Percentiles rank a stretch among this genome's conserved stretches.
Conservation (phyloP, 37 sponge, comb jelly and placozoan species). For the Amphimedon queenslandica region DNA sequence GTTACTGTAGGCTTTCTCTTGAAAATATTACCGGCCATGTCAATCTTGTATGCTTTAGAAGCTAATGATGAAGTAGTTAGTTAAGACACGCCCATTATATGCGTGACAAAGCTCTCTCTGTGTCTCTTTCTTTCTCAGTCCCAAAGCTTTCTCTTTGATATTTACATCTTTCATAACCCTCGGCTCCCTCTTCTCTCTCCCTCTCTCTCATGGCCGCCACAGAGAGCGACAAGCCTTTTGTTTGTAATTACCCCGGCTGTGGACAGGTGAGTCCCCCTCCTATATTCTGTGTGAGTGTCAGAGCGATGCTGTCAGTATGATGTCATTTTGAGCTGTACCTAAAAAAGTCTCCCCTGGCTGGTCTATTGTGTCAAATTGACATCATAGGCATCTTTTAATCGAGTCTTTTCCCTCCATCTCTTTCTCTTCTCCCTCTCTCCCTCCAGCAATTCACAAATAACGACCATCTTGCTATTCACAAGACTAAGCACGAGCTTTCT, state of each 20-base stretch:
- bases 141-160: background rate
- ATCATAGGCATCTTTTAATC: slow-evolving; percentile 12
- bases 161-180: no score
- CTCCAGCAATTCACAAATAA: slow-evolving; percentile 70
- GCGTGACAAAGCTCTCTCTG: background rate
- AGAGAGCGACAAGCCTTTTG: slow-evolving; percentile 79
- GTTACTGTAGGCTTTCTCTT: background rate
- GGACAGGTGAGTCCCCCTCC: slow-evolving; percentile 59
- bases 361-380: background rate
- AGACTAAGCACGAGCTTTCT: slow-evolving; percentile 70
- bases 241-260: slow-evolving; percentile 60
- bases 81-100: background rate
- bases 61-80: background rate
- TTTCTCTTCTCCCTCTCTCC: slow-evolving; percentile 1
- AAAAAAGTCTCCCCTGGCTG: background rate
- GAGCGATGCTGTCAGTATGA: background rate
- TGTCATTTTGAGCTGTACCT: background rate
- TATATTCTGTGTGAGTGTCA: no score
- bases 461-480: slow-evolving; percentile 68
- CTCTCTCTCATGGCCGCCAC: no score
- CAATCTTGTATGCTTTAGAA: no score
- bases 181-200: background rate
- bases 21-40: slow-evolving; percentile 1
- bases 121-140: background rate
- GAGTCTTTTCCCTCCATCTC: slow-evolving; percentile 33